Evolutionary conservation across 2,888 invertebrate genomes (phyloP).

Genomic region (Brenthis daphne): DNA sequence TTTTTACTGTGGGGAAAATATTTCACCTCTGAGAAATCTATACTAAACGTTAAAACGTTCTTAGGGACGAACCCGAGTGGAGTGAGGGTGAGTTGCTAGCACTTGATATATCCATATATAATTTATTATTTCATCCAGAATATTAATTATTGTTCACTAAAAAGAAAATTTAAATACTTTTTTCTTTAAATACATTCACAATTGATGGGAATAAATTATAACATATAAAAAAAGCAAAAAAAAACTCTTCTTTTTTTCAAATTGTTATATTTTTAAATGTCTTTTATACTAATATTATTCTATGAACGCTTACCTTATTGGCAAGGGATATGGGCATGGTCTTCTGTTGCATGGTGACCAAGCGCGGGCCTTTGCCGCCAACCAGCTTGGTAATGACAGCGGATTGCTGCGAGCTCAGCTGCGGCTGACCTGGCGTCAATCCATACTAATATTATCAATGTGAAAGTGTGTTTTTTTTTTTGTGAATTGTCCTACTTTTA

Average conservation of each 20-base stretch:
- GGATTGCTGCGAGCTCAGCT: conserved; percentile 46
- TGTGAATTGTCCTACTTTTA: no score
- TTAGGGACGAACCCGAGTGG: no score
- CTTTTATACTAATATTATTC: background rate
- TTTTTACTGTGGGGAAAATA: no score
- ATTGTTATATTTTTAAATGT: background rate
- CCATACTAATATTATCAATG: background rate
- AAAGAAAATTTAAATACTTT: no score
- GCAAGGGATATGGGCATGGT: conserved; percentile 55
- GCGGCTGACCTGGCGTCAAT: conserved; percentile 46
- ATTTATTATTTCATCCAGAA: no score
- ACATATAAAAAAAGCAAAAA: background rate
- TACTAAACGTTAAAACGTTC: no score
- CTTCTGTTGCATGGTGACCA: conserved; percentile 65
- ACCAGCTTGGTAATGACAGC: conserved; percentile 60
- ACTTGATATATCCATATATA: no score
- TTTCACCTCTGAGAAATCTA: no score
- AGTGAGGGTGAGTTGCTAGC: no score
- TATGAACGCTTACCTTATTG: conserved; percentile 44
- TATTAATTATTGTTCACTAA: no score
- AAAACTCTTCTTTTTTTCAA: background rate
- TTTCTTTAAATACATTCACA: background rate
- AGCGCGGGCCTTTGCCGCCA: conserved; percentile 47
- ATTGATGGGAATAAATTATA: background rate
- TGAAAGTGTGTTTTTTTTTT: no score